Evolutionary conservation across 2,113 vertebrate species (phyloP).

Genomic region (Morphnarchus princeps): DNA sequence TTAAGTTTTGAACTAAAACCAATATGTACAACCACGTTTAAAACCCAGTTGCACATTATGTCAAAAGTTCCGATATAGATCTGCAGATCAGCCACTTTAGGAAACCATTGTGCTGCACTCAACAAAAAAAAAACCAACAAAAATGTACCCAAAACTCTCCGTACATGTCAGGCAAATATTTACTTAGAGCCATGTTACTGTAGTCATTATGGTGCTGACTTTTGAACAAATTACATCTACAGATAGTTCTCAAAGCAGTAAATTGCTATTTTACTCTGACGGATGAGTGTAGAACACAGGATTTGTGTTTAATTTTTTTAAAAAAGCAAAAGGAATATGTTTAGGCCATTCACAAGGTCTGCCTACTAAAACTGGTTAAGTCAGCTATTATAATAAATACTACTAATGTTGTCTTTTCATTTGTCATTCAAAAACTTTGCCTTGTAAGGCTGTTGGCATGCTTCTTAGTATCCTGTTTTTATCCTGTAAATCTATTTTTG

Average conservation of each 20-base stretch:
- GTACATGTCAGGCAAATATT: neutral
- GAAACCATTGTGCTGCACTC: neutral
- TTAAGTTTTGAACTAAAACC: neutral
- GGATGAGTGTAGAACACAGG: neutral
- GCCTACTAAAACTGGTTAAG: neutral
- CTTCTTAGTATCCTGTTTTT: neutral
- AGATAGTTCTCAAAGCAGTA: neutral
- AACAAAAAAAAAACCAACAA: neutral
- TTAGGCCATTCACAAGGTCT: neutral
- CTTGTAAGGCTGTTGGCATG: neutral
- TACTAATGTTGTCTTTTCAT: neutral
- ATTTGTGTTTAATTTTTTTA: neutral
- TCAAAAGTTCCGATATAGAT: neutral
- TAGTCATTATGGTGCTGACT: neutral
- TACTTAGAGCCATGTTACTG: neutral
- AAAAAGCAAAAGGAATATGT: neutral
- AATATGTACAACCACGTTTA: neutral
- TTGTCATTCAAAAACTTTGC: neutral
- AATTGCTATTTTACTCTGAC: neutral
- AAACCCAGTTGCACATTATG: neutral
- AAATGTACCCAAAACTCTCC: neutral
- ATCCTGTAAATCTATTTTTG: conserved; percentile 9
- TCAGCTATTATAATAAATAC: neutral
- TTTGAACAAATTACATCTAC: neutral
- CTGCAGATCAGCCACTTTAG: neutral